Base-by-base conservation (phyloP, 2,888 invertebrate genomes). In the Dascillus cervinus region DNA sequence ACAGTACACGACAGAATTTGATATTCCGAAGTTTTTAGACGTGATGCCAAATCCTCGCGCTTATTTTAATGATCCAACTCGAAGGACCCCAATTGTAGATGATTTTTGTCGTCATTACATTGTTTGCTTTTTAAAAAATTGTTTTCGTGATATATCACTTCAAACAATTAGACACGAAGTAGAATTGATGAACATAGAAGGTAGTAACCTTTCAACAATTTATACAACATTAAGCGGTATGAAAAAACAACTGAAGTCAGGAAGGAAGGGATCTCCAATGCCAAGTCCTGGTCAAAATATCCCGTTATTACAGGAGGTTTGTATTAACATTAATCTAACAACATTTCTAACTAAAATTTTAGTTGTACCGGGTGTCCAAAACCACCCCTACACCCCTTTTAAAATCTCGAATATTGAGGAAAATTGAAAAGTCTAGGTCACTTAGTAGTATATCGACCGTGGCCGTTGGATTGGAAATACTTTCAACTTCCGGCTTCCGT, bases 11-110 rank as follows among this genome's bases (percentile, higher is more conserved):
- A 53, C 51, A 0, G 57, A 65, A 3, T 71, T 71, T 29, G 47
- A 58, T 19, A 50, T 67, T 1, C 49, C 62, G 36, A 50, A 64
- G 9, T 72, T 69, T 48, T 37, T 71, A 1, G 51, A 64, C 29
- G 40, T 66, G 4, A 65, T 69, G 44, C 68, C 68, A 1, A 58
- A 70, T 46, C 71, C 70, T 2, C 47, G 56, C 20, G 34, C 44
- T 9, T 46, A 55, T 39, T 60, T 67, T 49, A 38, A 49, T 9
- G 44, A 55, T 37, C 25, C 37, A 1, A 40, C 50, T 3, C 37
- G 50, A 30, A 37, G 35, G 25, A 8, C n/a, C n/a, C n/a, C 17
- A 17, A 17, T 4, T 17, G 17, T 17, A 17, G 17, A 17, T 17
- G 8, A 6, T 17, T 17, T 17, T 17, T 17, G 8, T 17, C 5